Conservation (phyloP, 1,140 invertebrate genomes). For the Drosophila cardini region DNA sequence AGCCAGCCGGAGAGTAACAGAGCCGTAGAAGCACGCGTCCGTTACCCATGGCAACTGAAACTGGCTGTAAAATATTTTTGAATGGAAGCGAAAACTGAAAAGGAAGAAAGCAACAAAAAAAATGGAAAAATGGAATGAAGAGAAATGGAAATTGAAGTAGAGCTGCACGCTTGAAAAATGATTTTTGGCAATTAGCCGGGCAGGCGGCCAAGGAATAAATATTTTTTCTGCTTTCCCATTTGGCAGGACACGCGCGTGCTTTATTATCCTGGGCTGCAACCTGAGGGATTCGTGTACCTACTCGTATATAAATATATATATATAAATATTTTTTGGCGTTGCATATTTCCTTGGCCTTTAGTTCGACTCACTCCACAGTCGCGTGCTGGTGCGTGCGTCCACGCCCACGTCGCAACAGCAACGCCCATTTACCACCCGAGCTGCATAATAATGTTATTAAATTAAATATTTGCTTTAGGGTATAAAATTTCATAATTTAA, state of each 20-base stretch:
- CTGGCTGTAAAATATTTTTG: conserved; percentile 32
- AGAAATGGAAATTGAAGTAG: conserved; percentile 33
- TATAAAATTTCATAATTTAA: conserved; percentile 82
- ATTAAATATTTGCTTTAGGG: conserved; percentile 81
- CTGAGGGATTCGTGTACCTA: conserved; percentile 51
- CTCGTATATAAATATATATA: conserved; percentile 17
- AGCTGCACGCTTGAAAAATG: conserved; percentile 73
- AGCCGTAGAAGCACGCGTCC: conserved; percentile 31
- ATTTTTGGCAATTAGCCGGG: conserved; percentile 78
- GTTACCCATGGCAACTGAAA: conserved; percentile 16
- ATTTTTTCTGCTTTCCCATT: conserved; percentile 34
- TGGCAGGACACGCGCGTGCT: conserved; percentile 62
- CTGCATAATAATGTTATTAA: conserved; percentile 81
- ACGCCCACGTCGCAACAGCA: conserved; percentile 58
- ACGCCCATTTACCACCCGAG: conserved; percentile 42
- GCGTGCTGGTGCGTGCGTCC: conserved; percentile 73
- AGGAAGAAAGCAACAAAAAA: not conserved
- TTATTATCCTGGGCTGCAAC: conserved; percentile 78
- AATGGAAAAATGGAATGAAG: not conserved
- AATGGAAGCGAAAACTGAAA: conserved; percentile 12
- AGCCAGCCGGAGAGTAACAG: not conserved
- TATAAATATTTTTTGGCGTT: conserved; percentile 37
- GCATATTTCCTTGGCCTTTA: conserved; percentile 48
- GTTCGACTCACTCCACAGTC: conserved; percentile 28
- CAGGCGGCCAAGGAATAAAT: conserved; percentile 50